Evolutionary conservation across 2,113 vertebrate species (phyloP).

Genomic region (Nothoprocta perdicaria): DNA sequence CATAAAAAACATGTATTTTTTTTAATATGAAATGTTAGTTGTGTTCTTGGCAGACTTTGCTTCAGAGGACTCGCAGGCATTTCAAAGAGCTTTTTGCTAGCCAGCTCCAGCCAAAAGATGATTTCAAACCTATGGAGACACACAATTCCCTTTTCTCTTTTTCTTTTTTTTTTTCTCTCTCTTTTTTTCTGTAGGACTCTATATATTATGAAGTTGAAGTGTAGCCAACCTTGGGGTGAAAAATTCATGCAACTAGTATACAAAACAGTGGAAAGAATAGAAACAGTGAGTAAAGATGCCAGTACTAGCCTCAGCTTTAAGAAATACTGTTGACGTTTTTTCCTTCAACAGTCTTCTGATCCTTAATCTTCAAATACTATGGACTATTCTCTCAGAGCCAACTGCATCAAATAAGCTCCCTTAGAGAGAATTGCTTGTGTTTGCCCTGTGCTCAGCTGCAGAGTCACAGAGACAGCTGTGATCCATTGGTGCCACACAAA

Average conservation of each 20-base stretch:
- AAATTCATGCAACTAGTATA: not conserved
- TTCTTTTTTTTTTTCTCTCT: not conserved
- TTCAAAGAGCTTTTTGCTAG: slow-evolving; percentile 30
- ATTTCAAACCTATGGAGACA: slow-evolving; percentile 40
- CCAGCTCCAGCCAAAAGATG: slow-evolving; percentile 37
- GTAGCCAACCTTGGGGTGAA: slow-evolving; percentile 12
- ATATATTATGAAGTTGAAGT: slow-evolving; percentile 23
- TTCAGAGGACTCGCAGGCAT: slow-evolving; percentile 22
- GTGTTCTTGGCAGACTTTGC: slow-evolving; percentile 52
- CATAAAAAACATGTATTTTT: slow-evolving; percentile 29
- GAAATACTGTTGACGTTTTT: not conserved
- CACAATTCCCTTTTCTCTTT: not conserved
- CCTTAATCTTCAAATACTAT: not conserved
- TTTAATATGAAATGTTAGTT: slow-evolving; percentile 60
- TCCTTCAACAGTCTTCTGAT: slow-evolving; percentile 11
- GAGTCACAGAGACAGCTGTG: not conserved
- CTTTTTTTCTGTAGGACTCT: not conserved
- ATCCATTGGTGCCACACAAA: not conserved
- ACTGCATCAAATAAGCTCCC: not conserved
- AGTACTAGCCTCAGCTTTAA: not conserved
- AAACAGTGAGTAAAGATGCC: not conserved
- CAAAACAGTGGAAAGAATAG: not conserved
- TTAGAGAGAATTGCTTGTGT: not conserved
- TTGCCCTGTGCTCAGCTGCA: not conserved
- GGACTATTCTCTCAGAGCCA: not conserved